Evolutionary conservation across 2,113 vertebrate species (phyloP), one percentile per base, ranked within the genome.

Genomic region (Percopsis transmontana): DNA sequence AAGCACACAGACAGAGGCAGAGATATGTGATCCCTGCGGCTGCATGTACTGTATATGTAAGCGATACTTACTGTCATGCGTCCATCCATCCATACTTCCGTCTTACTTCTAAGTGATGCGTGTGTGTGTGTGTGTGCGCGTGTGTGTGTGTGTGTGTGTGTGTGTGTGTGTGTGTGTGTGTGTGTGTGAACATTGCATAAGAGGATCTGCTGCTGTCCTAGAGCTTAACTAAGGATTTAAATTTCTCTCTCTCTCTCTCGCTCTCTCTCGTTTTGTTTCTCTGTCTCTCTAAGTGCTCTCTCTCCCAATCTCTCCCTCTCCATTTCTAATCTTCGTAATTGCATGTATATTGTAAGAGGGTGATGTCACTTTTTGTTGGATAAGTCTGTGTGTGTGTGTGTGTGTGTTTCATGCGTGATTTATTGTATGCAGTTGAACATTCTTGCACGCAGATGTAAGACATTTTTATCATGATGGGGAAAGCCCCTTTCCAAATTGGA

Each of bases 201-300:
- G 85, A 85, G 85, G 88, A 91, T 91, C 87, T 83, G 80, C 85
- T 76, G 74, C 85, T 80, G 88, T 88, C 85, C 89, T 80, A 76
- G 73, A 85, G 89, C 86, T 91, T 91, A 91, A 81, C 80, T 61
- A 65, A 80, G 81, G 88, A 89, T 89, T 89, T 88, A 85, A 85
- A 75, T 51, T 80, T 76, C 76, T 72, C 79, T 76, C 68, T 70
- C 78, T 87, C 76, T 65, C 81, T 85, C 72, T 73, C 76, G 82
- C 70, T 39, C 59, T 54, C 63, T 58, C 72, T 74, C 65, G 33
- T 71, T 21, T 52, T 47, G 7, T 21, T 18, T 18, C 53, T 54
- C n/a, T 39, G 39, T 54, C 21, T 40, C 61, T 20, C 48, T 21
- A n/a, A n/a, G n/a, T n/a, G n/a, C 59, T 75, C 84, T 53, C 68